A percentile compares a stretch with the other conserved stretches of the same genome.
phyloP scores from a whole-genome alignment of 2,888 invertebrate genomes.

The Lysandra bellargus region DNA sequence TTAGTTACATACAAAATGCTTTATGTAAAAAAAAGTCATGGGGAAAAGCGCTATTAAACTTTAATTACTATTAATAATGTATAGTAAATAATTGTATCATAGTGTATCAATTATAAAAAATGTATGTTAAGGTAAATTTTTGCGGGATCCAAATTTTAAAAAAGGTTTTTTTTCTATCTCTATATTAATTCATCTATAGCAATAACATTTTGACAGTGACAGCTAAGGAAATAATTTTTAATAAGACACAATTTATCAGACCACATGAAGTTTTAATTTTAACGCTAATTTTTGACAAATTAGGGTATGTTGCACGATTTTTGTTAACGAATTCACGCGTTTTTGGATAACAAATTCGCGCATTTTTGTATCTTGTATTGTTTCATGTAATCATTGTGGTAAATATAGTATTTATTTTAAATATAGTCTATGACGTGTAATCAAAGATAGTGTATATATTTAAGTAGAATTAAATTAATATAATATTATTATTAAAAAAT shows the following conservation, averaged over 20 bases:
- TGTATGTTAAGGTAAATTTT: not conserved
- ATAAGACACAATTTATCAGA: not conserved
- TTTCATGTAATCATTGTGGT: no score
- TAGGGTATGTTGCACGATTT: not conserved
- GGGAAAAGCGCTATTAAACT: conserved; percentile 79
- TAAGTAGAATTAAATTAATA: not conserved
- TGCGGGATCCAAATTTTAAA: not conserved
- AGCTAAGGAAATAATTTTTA: not conserved
- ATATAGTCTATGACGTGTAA: not conserved
- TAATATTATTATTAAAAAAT: not conserved
- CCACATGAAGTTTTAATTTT: not conserved
- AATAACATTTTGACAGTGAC: not conserved
- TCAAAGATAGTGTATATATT: not conserved
- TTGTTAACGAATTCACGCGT: not conserved
- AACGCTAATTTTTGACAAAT: not conserved
- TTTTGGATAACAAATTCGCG: not conserved
- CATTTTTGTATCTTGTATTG: not conserved
- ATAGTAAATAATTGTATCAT: not conserved
- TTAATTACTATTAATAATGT: conserved; percentile 48
- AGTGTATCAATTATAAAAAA: not conserved
- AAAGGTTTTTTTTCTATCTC: not conserved
- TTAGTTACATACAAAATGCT: conserved; percentile 8
- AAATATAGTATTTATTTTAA: conserved; percentile 1
- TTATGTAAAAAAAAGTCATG: conserved; percentile 45
- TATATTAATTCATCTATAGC: not conserved